Conservation (phyloP, 2,797 vertebrate species). For the Ibycter americanus region DNA sequence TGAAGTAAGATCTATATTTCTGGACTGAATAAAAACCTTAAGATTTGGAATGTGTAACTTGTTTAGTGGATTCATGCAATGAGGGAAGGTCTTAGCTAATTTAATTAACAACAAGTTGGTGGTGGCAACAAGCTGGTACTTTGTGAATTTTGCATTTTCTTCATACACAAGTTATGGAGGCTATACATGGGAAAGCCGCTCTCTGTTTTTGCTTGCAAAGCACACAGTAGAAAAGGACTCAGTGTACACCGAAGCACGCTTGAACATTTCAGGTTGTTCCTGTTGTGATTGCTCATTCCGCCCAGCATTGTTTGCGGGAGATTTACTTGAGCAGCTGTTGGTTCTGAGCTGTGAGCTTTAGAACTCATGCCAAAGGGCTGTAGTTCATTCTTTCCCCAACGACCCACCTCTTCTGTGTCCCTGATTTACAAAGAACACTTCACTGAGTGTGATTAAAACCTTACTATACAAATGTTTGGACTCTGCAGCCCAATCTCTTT, state of each 20-base stretch:
- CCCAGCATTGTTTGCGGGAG: constrained; percentile 54
- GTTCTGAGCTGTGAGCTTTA: constrained; percentile 71
- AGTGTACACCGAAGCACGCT: constrained; percentile 52
- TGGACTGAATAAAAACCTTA: constrained; percentile 76
- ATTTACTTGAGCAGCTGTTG: constrained; percentile 68
- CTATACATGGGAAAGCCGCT: constrained; percentile 54
- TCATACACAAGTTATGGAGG: constrained; percentile 65
- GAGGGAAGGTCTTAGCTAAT: constrained; percentile 68
- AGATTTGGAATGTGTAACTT: constrained; percentile 71
- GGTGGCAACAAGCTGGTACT: constrained; percentile 57
- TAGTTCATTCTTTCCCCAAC: constrained; percentile 49
- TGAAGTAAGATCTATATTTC: constrained; percentile 76
- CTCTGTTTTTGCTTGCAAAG: constrained; percentile 67
- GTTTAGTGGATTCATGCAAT: constrained; percentile 70
- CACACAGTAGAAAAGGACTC: constrained; percentile 54
- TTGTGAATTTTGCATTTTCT: constrained; percentile 66
- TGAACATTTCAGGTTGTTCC: constrained; percentile 74
- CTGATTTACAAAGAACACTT: constrained; percentile 63
- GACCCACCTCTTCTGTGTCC: constrained; percentile 49
- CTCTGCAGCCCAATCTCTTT: constrained; percentile 60
- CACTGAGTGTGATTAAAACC: constrained; percentile 59
- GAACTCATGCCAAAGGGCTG: constrained; percentile 76
- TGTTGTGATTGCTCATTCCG: constrained; percentile 62
- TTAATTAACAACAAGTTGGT: constrained; percentile 55
- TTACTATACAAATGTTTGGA: constrained; percentile 49